A percentile compares a stretch with the other conserved stretches of the same genome.
Evolutionary conservation across 2,113 vertebrate genomes (phyloP).

Genomic region (Chionomys nivalis): DNA sequence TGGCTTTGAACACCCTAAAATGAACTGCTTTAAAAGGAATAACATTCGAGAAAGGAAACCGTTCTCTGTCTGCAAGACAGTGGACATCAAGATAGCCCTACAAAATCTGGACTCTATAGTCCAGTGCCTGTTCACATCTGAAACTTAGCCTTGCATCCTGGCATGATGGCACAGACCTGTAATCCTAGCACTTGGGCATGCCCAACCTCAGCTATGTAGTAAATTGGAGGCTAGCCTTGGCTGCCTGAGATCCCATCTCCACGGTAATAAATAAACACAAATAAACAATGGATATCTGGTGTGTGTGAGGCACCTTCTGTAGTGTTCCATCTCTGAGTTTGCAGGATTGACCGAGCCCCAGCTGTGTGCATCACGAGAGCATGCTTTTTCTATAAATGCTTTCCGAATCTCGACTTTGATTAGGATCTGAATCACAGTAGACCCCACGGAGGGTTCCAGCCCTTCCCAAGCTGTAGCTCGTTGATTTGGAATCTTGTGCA

Average conservation of each 20-base stretch:
- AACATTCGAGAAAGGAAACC: background rate
- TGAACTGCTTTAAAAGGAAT: background rate
- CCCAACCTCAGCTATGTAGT: background rate
- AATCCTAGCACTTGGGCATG: background rate
- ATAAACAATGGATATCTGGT: background rate
- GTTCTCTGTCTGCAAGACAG: background rate
- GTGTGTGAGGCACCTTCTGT: background rate
- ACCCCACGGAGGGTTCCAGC: background rate
- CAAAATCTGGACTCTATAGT: background rate
- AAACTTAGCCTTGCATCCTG: background rate
- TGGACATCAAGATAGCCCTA: background rate
- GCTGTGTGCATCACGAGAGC: background rate
- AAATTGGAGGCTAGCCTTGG: background rate
- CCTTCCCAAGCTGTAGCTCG: background rate
- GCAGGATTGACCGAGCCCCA: background rate
- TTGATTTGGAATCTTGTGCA: background rate
- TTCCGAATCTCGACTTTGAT: conserved; percentile 8
- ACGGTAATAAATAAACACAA: background rate
- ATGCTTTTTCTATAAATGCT: background rate
- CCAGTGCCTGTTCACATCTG: background rate
- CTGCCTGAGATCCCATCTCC: background rate
- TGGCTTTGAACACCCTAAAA: background rate
- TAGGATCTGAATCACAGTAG: background rate
- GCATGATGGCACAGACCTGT: background rate
- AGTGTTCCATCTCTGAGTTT: fast-evolving